These are phyloP conservation scores for Charaxes varanes DNA, from an alignment of 1,140 invertebrate genomes.

Conservation along the genomic window DNA sequence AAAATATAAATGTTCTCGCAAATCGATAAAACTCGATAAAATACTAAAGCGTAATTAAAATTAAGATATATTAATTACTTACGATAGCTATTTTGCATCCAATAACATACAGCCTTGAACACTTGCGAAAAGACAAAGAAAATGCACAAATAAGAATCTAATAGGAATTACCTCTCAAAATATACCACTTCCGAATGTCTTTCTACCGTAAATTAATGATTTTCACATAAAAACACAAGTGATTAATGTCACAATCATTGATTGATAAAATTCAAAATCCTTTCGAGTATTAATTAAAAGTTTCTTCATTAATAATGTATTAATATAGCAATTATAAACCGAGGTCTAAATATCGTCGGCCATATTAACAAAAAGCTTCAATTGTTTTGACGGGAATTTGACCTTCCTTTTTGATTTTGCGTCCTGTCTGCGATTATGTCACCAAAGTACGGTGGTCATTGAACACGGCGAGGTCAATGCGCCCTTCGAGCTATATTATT, in stretches of 20 bases:
- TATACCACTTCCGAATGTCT: slow-evolving; percentile 4
- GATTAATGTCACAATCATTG: neutral
- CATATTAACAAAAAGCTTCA: slow-evolving; percentile 67
- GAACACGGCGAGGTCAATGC: slow-evolving; percentile 30
- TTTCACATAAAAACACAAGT: neutral
- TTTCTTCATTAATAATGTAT: slow-evolving; percentile 2
- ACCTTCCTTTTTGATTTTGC: slow-evolving; percentile 64
- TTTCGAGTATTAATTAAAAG: too few species aligned
- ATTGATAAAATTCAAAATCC: too few species aligned
- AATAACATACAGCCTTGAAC: too few species aligned
- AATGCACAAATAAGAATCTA: slow-evolving; percentile 9
- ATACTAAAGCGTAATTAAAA: too few species aligned
- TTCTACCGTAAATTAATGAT: slow-evolving; percentile 1
- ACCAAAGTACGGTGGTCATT: slow-evolving; percentile 47
- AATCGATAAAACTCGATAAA: too few species aligned
- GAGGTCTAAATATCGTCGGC: slow-evolving; percentile 44
- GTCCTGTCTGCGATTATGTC: slow-evolving; percentile 58
- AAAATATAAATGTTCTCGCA: too few species aligned
- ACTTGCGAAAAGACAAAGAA: slow-evolving; percentile 9
- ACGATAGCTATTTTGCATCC: neutral
- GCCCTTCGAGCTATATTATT: slow-evolving; percentile 28
- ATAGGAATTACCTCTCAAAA: slow-evolving; percentile 12
- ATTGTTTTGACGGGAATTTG: slow-evolving; percentile 71
- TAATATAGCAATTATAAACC: slow-evolving; percentile 30
- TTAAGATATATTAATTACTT: too few species aligned